Percentiles rank a stretch among this genome's conserved stretches.
These are phyloP conservation scores for Tribolium madens DNA, from an alignment of 1,140 invertebrate genomes.

Conservation along the genomic window DNA sequence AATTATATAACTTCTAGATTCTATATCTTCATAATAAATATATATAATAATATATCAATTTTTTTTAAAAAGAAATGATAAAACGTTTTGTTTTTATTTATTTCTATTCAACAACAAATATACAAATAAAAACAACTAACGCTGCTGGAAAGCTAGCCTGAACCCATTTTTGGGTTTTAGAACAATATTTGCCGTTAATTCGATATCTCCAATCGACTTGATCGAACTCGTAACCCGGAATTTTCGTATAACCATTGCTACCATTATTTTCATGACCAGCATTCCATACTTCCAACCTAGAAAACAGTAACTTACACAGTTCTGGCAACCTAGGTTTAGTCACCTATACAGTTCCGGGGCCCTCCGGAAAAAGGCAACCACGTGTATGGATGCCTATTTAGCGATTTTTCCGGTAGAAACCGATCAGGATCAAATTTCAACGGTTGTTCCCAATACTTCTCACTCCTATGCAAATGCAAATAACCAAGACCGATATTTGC, in stretches of 20 bases:
- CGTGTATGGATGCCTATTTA: conserved; percentile 1
- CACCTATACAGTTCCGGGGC: conserved; percentile 17
- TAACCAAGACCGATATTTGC: not conserved
- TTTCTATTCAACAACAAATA: not conserved
- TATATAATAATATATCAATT: no score
- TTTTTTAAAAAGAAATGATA: no score
- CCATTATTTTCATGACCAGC: conserved; percentile 29
- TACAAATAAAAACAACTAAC: not conserved
- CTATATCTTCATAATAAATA: no score
- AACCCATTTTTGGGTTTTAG: conserved; percentile 35
- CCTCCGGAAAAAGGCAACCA: conserved; percentile 34
- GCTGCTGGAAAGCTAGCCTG: not conserved
- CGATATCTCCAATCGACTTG: conserved; percentile 27
- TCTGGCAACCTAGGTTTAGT: not conserved
- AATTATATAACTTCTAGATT: no score
- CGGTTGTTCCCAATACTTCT: conserved; percentile 20
- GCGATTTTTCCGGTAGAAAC: conserved; percentile 14
- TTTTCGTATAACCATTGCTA: conserved; percentile 25
- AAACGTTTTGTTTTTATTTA: not conserved
- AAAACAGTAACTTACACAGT: not conserved
- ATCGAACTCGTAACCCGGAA: conserved; percentile 16
- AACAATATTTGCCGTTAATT: conserved; percentile 21
- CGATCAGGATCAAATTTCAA: conserved; percentile 24
- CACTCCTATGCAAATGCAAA: conserved; percentile 5
- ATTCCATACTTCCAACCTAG: conserved; percentile 25